Conservation (phyloP, 2,888 invertebrate genomes). For the Drosophila greeni region DNA sequence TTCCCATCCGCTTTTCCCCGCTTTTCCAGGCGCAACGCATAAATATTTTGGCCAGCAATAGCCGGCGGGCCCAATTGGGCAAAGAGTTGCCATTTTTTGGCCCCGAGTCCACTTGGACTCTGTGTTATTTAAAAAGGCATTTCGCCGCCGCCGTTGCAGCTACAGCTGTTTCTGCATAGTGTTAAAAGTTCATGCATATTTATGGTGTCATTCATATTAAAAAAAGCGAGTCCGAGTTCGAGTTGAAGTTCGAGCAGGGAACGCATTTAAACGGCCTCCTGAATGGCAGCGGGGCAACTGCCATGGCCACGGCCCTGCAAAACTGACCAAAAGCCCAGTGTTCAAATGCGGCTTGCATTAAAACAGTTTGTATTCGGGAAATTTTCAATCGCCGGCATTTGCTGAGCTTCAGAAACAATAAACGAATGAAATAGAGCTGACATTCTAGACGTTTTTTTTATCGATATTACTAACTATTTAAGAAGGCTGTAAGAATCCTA, state of each 20-base stretch:
- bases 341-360: constrained; percentile 11
- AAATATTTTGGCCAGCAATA: constrained; percentile 64
- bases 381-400: constrained; percentile 24
- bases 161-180: constrained; percentile 70
- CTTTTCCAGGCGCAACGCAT: constrained; percentile 49
- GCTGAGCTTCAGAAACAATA: constrained; percentile 22
- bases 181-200: constrained; percentile 73
- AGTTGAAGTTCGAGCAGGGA: constrained; percentile 46
- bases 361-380: constrained; percentile 22
- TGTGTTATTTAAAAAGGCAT: constrained; percentile 69
- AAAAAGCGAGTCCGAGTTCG: constrained; percentile 42
- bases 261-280: constrained; percentile 64
- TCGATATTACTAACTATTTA: too few species aligned
- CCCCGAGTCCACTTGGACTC: constrained; percentile 52
- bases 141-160: constrained; percentile 56
- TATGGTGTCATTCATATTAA: constrained; percentile 73
- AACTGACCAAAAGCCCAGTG: constrained; percentile 2
- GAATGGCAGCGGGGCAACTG: constrained; percentile 1
- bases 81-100: constrained; percentile 48
- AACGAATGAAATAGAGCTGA: constrained; percentile 15
- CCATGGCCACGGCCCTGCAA: background rate
- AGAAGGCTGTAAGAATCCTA: background rate
- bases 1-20: constrained; percentile 4
- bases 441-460: too few species aligned
- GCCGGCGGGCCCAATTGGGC: constrained; percentile 46